Conservation (phyloP, 2,888 invertebrate genomes). For the Agrotis puta region DNA sequence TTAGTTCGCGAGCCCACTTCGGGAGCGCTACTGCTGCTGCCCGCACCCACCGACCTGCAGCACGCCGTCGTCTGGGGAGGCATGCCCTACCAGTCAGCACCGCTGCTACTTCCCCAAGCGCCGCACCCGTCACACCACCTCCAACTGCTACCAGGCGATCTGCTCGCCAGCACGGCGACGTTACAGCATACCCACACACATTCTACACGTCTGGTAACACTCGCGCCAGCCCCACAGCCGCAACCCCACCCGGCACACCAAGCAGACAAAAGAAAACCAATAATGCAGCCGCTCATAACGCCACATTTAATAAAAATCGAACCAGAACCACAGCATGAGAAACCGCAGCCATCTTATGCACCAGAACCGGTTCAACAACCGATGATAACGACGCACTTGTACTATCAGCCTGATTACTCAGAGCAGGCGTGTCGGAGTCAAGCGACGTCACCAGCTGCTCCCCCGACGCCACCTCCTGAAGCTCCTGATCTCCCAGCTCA, state of each 20-base stretch:
- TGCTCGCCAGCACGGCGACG: constrained; percentile 92
- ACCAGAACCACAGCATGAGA: constrained; percentile 91
- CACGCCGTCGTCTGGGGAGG: constrained; percentile 95
- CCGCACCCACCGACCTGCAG: constrained; percentile 93
- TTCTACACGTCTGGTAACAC: constrained; percentile 92
- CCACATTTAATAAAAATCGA: constrained; percentile 94
- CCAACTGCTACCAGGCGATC: constrained; percentile 92
- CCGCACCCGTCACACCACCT: constrained; percentile 92
- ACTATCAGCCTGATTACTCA: constrained; percentile 89
- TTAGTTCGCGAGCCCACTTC: constrained; percentile 96
- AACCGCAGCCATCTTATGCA: constrained; percentile 82
- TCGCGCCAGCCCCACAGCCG: constrained; percentile 91
- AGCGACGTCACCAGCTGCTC: constrained; percentile 92
- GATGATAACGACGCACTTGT: constrained; percentile 90
- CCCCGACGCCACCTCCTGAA: constrained; percentile 88
- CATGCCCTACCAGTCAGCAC: constrained; percentile 88
- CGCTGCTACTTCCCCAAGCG: constrained; percentile 83
- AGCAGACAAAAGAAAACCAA: constrained; percentile 85
- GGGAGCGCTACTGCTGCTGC: constrained; percentile 95
- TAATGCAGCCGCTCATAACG: constrained; percentile 87
- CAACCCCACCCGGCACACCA: constrained; percentile 78
- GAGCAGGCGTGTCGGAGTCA: constrained; percentile 89
- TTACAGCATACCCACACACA: constrained; percentile 93
- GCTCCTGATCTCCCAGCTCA: constrained; percentile 92
- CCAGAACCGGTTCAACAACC: constrained; percentile 90